These are phyloP conservation scores for Diplogasteroides magnus DNA, from an alignment of 1,140 invertebrate species.

Conservation along the genomic window DNA sequence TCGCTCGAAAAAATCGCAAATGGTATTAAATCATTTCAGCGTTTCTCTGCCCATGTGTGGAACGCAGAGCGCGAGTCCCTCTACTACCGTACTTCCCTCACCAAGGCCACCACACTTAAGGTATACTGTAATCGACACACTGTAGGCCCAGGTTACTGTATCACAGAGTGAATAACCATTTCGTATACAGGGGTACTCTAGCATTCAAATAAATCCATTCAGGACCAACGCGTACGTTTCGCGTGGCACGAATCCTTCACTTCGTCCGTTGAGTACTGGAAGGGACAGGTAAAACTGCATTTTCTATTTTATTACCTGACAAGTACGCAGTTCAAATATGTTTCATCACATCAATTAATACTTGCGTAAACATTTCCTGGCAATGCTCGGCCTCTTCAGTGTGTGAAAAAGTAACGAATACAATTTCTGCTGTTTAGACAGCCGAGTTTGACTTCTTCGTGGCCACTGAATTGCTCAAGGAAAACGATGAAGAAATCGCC, in stretches of 20 bases:
- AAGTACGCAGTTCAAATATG: background rate
- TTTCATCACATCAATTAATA: background rate
- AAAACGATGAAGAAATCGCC: constrained; percentile 13
- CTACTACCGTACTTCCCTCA: constrained; percentile 44
- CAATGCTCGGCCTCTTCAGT: constrained; percentile 21
- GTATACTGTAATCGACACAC: constrained; percentile 38
- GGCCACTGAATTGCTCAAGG: constrained; percentile 40
- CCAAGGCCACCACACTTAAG: constrained; percentile 38
- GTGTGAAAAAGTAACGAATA: constrained; percentile 43
- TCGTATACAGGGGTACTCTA: constrained; percentile 15
- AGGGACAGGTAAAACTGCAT: no score
- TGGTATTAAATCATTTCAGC: constrained; percentile 29
- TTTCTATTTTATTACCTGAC: no score
- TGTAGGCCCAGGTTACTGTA: no score
- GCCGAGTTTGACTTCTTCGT: constrained; percentile 41
- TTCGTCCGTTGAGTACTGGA: background rate
- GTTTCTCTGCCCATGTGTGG: constrained; percentile 41
- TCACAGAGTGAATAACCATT: no score
- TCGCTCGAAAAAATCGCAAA: background rate
- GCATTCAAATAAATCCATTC: background rate
- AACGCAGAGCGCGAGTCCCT: constrained; percentile 43
- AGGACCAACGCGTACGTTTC: constrained; percentile 28
- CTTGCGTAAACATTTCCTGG: constrained; percentile 19
- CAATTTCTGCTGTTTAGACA: constrained; percentile 14
- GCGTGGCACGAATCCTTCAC: constrained; percentile 26